Conservation (phyloP, 2,888 invertebrate species). For the Phoronis australis region DNA sequence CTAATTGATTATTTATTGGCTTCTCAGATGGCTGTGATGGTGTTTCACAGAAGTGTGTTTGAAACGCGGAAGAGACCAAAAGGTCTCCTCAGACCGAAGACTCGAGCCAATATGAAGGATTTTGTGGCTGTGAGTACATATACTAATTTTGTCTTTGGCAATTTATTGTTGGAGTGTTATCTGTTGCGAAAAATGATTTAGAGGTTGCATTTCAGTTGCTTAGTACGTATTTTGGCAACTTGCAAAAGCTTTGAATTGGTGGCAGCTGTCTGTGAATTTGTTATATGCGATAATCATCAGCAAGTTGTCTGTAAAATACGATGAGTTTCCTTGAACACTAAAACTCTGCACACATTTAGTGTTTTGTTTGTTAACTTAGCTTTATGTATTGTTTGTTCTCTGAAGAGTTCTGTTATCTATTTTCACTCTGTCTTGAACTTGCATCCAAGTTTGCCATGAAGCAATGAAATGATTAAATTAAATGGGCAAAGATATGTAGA, state of each 20-base stretch:
- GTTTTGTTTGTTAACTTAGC: not conserved
- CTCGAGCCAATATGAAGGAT: constrained; percentile 49
- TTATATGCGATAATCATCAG: too few species aligned
- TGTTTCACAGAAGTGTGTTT: constrained; percentile 48
- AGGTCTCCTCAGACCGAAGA: constrained; percentile 47
- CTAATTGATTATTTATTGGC: constrained; percentile 3
- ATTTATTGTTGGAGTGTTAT: not conserved
- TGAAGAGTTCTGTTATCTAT: not conserved
- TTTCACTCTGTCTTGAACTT: not conserved
- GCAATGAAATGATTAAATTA: too few species aligned
- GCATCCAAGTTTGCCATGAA: too few species aligned
- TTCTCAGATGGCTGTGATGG: constrained; percentile 51
- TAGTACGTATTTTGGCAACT: not conserved
- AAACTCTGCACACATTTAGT: too few species aligned
- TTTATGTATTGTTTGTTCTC: not conserved
- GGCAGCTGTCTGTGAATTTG: not conserved
- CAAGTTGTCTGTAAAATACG: too few species aligned
- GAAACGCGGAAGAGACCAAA: constrained; percentile 50
- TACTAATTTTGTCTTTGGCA: too few species aligned
- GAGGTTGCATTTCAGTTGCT: not conserved
- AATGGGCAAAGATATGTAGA: too few species aligned
- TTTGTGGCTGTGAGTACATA: constrained; percentile 34
- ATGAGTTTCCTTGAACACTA: too few species aligned
- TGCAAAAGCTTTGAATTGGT: not conserved
- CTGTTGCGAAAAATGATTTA: not conserved